Base-by-base conservation (phyloP, 2,797 vertebrate genomes). In the Oreonectes daqikongensis region DNA sequence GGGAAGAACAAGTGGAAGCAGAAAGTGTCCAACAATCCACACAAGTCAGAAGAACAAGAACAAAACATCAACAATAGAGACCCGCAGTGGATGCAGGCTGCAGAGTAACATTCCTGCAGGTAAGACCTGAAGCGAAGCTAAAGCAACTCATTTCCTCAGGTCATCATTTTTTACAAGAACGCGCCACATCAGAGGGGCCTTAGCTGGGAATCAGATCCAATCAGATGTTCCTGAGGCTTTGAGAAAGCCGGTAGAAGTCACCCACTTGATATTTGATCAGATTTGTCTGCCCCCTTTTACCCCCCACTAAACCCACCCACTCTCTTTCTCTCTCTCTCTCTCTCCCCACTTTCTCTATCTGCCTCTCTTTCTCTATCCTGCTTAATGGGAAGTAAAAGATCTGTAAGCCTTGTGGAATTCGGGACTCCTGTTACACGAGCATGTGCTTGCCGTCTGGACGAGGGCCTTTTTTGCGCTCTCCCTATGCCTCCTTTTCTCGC, bases 221-320 rank as follows among this genome's bases (percentile, higher is more conserved):
- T 83, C 81, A 83, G 81, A 83, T 65, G 79, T 84, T 89, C 86
- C 79, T 59, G 76, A 76, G 52, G 80, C 83, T 87, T 86, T 85
- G 69, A 83, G 85, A 81, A 60, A 72, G 79, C 83, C 79, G 82
- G 69, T 84, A 69, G 82, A 86, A 87, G 85, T 83, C 79, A 60
- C 68, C 76, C 30, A 82, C 88, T 87, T 91, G 87, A 90, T 89
- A 90, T 89, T 86, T 86, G 88, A 89, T 89, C 88, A 85, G 79
- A 88, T 82, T 86, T 79, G 85, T 84, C 75, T 79, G 75, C 74
- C 85, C 78, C 82, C 71, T 80, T 80, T 67, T 75, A 82, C 66
- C 77, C n/a, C 75, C 75, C 50, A 24, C 69, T 80, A 75, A 70
- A 78, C 81, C 74, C 80, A 78, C 72, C 74, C 69, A 60, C 78